Conservation (phyloP, 2,113 vertebrate species). For the Phalacrocorax aristotelis region DNA sequence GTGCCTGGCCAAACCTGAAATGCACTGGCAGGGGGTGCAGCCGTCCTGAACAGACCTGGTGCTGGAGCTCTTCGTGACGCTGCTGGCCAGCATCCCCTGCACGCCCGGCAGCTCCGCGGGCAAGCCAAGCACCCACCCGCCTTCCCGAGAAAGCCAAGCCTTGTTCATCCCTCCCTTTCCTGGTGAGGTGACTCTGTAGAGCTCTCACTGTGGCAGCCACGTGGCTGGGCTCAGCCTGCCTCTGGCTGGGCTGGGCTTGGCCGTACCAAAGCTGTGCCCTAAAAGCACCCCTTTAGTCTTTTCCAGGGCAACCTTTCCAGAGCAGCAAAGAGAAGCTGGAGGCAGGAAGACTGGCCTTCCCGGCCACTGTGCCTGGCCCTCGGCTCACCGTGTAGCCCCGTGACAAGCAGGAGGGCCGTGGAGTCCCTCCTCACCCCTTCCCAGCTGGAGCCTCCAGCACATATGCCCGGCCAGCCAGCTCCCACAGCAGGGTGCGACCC, state of each 20-base stretch:
- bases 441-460: neutral
- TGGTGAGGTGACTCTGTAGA: rapidly evolving
- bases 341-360: neutral
- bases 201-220: neutral
- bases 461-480: neutral
- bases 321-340: neutral
- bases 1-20: neutral
- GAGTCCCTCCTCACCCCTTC: neutral
- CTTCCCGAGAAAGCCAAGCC: neutral
- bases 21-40: neutral
- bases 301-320: neutral
- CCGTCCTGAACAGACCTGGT: neutral
- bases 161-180: neutral
- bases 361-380: rapidly evolving
- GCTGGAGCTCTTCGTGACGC: rapidly evolving
- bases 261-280: neutral
- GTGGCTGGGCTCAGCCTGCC: neutral
- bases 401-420: rapidly evolving
- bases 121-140: neutral
- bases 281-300: rapidly evolving
- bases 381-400: neutral
- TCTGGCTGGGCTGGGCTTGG: neutral
- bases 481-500: rapidly evolving
- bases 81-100: neutral
- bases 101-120: rapidly evolving